These are phyloP conservation scores for Varroa destructor DNA, from an alignment of 1,140 invertebrate species.

Conservation along the genomic window DNA sequence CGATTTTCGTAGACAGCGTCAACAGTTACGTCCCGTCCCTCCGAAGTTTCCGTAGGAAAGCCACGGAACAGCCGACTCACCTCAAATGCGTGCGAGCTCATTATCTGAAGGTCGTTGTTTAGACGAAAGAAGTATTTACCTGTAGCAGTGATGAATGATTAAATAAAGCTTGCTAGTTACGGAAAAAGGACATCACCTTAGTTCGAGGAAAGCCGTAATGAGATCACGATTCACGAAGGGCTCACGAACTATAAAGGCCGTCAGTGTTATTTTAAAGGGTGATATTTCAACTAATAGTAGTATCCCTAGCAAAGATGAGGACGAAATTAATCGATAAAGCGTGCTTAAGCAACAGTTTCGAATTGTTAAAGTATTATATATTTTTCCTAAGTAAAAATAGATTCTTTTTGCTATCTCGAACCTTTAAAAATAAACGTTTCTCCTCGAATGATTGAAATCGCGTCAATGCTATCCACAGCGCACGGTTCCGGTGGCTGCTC, in stretches of 20 bases:
- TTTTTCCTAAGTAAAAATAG: too few species aligned
- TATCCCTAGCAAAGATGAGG: too few species aligned
- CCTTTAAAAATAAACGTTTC: constrained; percentile 46
- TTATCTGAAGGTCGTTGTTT: constrained; percentile 8
- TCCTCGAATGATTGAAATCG: constrained; percentile 44
- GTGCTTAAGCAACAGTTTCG: too few species aligned
- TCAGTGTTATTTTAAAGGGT: neutral
- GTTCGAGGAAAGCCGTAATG: neutral
- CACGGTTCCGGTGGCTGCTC: constrained; percentile 36
- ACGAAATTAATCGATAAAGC: too few species aligned
- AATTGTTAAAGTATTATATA: too few species aligned
- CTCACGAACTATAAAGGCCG: neutral
- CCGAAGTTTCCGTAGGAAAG: neutral
- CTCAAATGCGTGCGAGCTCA: constrained; percentile 22
- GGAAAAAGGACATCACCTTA: neutral
- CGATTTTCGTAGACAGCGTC: constrained; percentile 22
- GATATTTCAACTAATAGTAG: neutral
- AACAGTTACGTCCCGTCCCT: neutral
- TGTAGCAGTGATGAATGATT: neutral
- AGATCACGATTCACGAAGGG: neutral
- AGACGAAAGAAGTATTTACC: constrained; percentile 25
- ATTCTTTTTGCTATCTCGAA: constrained; percentile 37
- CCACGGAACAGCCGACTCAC: constrained; percentile 1
- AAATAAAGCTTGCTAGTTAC: constrained; percentile 30
- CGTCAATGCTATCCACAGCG: constrained; percentile 39